phyloP scores from a whole-genome alignment of 2,888 invertebrate species.

The Andrena bicolor region DNA sequence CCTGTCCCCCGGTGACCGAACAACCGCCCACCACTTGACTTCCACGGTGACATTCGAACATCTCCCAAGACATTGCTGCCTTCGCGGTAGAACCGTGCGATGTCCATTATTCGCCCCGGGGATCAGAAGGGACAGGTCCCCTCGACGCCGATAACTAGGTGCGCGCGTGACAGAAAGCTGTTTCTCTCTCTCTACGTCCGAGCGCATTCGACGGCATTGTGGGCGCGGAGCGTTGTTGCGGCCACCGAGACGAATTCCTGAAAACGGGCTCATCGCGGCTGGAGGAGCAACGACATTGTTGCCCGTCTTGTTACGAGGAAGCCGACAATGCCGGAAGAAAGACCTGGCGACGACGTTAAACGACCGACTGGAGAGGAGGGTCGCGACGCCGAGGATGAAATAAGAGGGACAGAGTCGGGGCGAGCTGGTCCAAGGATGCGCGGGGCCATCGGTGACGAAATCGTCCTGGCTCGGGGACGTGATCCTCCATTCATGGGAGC shows the following conservation, averaged over 20 bases:
- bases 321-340: slow-evolving; percentile 62
- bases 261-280: slow-evolving; percentile 46
- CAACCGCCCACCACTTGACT: slow-evolving; percentile 44
- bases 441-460: slow-evolving; percentile 56
- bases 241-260: slow-evolving; percentile 52
- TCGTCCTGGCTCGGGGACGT: slow-evolving; percentile 51
- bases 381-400: background rate
- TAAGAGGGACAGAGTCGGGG: background rate
- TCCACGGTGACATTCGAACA: slow-evolving; percentile 38
- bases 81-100: background rate
- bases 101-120: slow-evolving; percentile 6
- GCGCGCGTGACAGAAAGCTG: slow-evolving; percentile 51
- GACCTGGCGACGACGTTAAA: slow-evolving; percentile 22
- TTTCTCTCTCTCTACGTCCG: slow-evolving; percentile 15
- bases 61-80: background rate
- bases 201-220: slow-evolving; percentile 34
- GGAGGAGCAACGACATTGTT: slow-evolving; percentile 35
- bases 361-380: slow-evolving; percentile 1
- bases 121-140: background rate
- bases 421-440: slow-evolving; percentile 22
- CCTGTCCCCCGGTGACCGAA: background rate
- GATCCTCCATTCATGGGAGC: slow-evolving; percentile 58
- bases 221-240: slow-evolving; percentile 27
- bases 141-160: slow-evolving; percentile 36
- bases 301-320: slow-evolving; percentile 64